Evolutionary conservation across 2,113 vertebrate genomes (phyloP), one percentile per base, ranked within the genome.

Genomic region (Pimephales promelas): DNA sequence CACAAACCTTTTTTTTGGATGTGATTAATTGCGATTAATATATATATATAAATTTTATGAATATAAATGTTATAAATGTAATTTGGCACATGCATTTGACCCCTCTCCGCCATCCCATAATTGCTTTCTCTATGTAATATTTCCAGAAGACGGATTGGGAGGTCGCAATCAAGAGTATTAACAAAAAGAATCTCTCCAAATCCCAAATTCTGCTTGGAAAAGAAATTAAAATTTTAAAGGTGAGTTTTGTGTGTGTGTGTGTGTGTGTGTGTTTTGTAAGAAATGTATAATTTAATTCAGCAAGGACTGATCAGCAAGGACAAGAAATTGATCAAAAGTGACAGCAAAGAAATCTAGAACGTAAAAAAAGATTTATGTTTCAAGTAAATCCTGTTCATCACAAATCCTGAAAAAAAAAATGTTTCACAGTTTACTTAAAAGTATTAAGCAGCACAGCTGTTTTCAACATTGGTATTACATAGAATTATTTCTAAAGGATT

Each of bases 171-270:
- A 99, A 99, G 93, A 98, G 96, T 93, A 99, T 99, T 88, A 99
- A 98, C 93, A 99, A 98, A 93, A 99, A 98, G 94, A 99, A 99
- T 90, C 92, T 99, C 90, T 98, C 97, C 36, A 99, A 98, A 92
- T 99, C 97, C 87, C 98, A 99, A 93, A 96, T 99, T 92, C 95
- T 99, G 31, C 97, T 99, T 89, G 98, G 98, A 89, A 99, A 99
- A 93, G 98, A 99, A 94, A 99, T 99, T 88, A 99, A 99, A 94
- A 99, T 99, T 91, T 94, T 99, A 87, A 99, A 99, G 97, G 98
- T 97, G 90, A 92, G 90, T 26, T 57, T 2, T 26, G 52, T 2
- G 36, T 6, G 10, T 47, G 26, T 57, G 1, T 57, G 4, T 40
- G 40, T 40, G 28, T 22, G 10, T 56, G 56, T 74, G 6, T 11